Base-by-base conservation (phyloP, 2,797 vertebrate genomes). In the Austrolebias charrua region DNA sequence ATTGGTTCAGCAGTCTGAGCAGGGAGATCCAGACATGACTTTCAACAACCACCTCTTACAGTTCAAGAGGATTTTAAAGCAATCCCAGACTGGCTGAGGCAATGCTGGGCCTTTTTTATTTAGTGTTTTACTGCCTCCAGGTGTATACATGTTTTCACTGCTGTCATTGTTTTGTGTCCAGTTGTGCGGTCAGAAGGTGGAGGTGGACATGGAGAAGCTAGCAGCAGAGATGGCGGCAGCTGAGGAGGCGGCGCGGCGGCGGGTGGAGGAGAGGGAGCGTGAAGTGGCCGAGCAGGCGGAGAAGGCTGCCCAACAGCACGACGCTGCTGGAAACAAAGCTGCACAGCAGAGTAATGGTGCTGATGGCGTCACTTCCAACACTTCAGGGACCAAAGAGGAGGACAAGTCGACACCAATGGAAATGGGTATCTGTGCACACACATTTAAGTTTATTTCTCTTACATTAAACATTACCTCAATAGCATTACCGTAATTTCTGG, bases 161-260 rank as follows among this genome's bases (percentile, higher is more conserved):
- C 20, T 49, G 18, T 10, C 20, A n/a, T 19, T 20, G 15, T 9
- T 4, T n/a, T 45, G 2, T 63, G 8, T 38, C 42, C 71, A 98
- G 97, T 88, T 98, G 64, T 98, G 96, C 73, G 88, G 94, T 63
- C 90, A 96, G 89, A 98, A 98, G 86, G 95, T 99, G 7, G 97
- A 99, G 89, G 97, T 99, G 82, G 97, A 99, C 75, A 98, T 99
- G 97, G 96, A 99, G 83, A 99, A 99, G 87, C 94, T 98, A 7
- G 95, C 95, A 0, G 95, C 96, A 2, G 97, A 99, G 83, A 97
- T 99, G 72, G 96, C 97, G 0, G 96, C 96, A 0, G 96, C 97
- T 0, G 97, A 98, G 71, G 97, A 99, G 18, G 94, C 95, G 6
- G 95, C 96, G 9, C 91, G 95, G 31, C 95, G 95, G 61, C 91